phyloP scores from a whole-genome alignment of 2,888 invertebrate species.

The Ophion ellenae region DNA sequence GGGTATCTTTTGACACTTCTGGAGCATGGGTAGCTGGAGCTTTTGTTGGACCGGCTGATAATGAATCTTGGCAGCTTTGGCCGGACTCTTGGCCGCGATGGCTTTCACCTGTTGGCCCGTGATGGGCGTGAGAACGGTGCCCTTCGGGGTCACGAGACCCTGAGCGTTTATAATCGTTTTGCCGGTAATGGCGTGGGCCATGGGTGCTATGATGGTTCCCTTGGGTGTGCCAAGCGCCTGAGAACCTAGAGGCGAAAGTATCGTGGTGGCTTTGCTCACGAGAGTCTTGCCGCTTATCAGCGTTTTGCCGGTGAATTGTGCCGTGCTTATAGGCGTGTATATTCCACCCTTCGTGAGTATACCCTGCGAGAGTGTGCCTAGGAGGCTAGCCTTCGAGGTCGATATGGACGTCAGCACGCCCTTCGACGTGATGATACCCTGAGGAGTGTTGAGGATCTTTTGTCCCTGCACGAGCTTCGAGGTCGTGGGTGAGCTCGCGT shows the following conservation, averaged over 20 bases:
- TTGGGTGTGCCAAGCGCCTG: slow-evolving; percentile 74
- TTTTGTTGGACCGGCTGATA: slow-evolving; percentile 78
- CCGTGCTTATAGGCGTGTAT: slow-evolving; percentile 75
- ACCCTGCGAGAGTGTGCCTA: slow-evolving; percentile 75
- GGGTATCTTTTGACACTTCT: slow-evolving; percentile 80
- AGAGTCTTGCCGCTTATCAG: slow-evolving; percentile 76
- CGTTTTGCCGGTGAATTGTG: slow-evolving; percentile 74
- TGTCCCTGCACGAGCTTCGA: slow-evolving; percentile 83
- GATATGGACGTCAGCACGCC: slow-evolving; percentile 83
- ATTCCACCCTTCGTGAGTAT: slow-evolving; percentile 76
- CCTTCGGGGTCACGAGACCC: slow-evolving; percentile 74
- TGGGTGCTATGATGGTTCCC: slow-evolving; percentile 75
- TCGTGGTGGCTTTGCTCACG: slow-evolving; percentile 75
- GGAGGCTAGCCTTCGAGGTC: slow-evolving; percentile 73
- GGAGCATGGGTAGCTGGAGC: slow-evolving; percentile 75
- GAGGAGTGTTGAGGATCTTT: slow-evolving; percentile 80
- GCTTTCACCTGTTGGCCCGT: slow-evolving; percentile 82
- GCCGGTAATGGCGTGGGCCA: slow-evolving; percentile 73
- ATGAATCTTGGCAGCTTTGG: slow-evolving; percentile 73
- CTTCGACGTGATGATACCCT: slow-evolving; percentile 79
- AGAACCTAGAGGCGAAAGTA: slow-evolving; percentile 70
- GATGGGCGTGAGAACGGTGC: slow-evolving; percentile 81
- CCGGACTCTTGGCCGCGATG: slow-evolving; percentile 79
- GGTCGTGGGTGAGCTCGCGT: slow-evolving; percentile 77
- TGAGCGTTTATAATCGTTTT: slow-evolving; percentile 76